Percentiles rank a stretch among this genome's conserved stretches.
phyloP scores from a whole-genome alignment of 2,797 vertebrate species.

The Chaetodon trifasciatus region DNA sequence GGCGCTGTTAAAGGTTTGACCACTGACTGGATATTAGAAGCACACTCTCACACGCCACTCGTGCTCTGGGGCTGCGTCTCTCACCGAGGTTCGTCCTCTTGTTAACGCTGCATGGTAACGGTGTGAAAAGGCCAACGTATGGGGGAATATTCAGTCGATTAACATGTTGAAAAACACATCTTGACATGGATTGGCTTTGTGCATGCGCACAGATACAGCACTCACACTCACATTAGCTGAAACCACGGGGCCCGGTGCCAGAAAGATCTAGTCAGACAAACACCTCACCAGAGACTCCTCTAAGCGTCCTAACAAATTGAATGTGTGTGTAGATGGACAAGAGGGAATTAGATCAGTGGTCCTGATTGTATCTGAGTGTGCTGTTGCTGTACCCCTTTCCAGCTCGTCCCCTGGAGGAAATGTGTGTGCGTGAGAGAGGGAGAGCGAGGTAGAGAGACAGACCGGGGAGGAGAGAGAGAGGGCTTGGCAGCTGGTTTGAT shows the following conservation, averaged over 20 bases:
- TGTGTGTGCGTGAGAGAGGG: constrained; percentile 66
- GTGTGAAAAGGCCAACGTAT: constrained; percentile 53
- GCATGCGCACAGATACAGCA: constrained; percentile 36
- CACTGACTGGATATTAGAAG: constrained; percentile 49
- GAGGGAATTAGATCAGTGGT: constrained; percentile 87
- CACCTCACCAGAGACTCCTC: constrained; percentile 85
- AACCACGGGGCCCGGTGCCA: constrained; percentile 73
- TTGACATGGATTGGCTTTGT: constrained; percentile 54
- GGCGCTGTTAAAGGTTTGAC: constrained; percentile 68
- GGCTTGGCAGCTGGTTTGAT: constrained; percentile 84
- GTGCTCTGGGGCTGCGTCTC: constrained; percentile 26
- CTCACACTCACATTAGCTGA: constrained; percentile 57
- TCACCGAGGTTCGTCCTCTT: constrained; percentile 19
- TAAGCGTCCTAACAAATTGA: constrained; percentile 87
- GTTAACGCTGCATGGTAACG: constrained; percentile 29
- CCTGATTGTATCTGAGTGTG: constrained; percentile 86
- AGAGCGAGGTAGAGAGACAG: constrained; percentile 36
- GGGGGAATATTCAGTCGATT: constrained; percentile 48
- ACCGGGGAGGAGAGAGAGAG: constrained; percentile 13
- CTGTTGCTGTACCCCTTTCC: constrained; percentile 82
- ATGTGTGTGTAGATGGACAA: constrained; percentile 87
- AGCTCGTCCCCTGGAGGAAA: constrained; percentile 78
- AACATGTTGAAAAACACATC: constrained; percentile 65
- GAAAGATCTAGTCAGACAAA: constrained; percentile 83
- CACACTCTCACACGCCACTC: constrained; percentile 26